These are phyloP conservation scores for Monarcha castaneiventris DNA, from an alignment of 2,113 vertebrate genomes.

Conservation along the genomic window DNA sequence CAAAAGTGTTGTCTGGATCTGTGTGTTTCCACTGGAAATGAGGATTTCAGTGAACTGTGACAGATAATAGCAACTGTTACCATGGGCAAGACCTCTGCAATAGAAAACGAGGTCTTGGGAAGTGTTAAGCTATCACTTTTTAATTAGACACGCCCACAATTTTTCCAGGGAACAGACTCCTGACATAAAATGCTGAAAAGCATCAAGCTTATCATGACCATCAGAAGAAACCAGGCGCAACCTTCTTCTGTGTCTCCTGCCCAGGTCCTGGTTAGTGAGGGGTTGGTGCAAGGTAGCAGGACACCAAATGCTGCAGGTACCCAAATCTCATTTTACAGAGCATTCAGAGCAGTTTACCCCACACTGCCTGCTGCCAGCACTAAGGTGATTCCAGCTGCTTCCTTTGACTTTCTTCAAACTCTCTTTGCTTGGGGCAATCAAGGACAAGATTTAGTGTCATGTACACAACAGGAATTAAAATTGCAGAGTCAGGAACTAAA, in stretches of 20 bases:
- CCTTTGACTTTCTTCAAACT: neutral
- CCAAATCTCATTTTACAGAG: neutral
- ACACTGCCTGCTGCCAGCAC: neutral
- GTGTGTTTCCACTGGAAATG: neutral
- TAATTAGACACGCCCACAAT: neutral
- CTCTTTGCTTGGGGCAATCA: neutral
- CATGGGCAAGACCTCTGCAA: neutral
- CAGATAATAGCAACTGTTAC: neutral
- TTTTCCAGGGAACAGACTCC: neutral
- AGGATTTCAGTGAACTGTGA: neutral
- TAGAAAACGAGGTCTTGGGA: neutral
- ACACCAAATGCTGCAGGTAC: neutral
- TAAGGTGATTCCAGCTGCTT: neutral
- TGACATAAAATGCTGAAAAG: neutral
- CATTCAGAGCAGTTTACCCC: neutral
- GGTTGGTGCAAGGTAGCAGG: neutral
- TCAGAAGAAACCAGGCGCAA: neutral
- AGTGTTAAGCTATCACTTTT: neutral
- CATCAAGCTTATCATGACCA: neutral
- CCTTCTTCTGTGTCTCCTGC: neutral
- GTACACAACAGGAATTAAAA: neutral
- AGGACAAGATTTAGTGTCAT: accelerated
- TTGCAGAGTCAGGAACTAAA: neutral
- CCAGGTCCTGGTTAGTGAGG: neutral
- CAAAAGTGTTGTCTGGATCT: neutral